Evolutionary conservation across 2,888 invertebrate genomes (phyloP).

Genomic region (Agrochola circellaris): DNA sequence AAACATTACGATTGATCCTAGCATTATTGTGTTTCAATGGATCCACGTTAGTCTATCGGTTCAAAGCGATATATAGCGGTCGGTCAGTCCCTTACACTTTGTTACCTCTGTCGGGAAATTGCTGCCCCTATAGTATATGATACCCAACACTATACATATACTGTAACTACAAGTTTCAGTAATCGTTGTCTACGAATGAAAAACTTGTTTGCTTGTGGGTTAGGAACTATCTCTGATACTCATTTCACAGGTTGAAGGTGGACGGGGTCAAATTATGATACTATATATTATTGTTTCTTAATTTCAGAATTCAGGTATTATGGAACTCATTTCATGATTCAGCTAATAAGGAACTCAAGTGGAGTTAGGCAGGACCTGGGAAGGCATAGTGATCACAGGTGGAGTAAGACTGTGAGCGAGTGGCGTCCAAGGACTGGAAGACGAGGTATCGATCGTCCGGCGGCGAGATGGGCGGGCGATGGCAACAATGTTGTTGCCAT

Average conservation of each 20-base stretch:
- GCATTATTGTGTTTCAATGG: neutral
- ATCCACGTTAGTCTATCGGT: constrained; percentile 70
- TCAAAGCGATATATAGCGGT: constrained; percentile 76
- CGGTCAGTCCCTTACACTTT: constrained; percentile 81
- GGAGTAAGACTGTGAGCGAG: no score
- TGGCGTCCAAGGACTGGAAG: no score
- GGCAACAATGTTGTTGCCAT: no score
- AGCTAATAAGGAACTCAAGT: no score
- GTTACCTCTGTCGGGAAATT: constrained; percentile 81
- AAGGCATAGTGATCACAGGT: no score
- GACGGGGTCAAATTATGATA: no score
- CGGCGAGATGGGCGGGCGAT: no score
- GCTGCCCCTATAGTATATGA: constrained; percentile 56
- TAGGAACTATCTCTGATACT: neutral
- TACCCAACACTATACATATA: constrained; percentile 29
- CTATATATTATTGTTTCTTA: neutral
- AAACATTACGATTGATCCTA: neutral
- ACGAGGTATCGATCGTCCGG: no score
- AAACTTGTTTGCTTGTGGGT: constrained; percentile 40
- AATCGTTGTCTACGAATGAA: constrained; percentile 39
- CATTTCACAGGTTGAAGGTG: neutral
- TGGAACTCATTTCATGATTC: no score
- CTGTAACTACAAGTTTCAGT: constrained; percentile 33
- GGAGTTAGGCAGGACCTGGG: no score
- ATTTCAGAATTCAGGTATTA: no score